These are phyloP conservation scores for Scolopax rusticola DNA, from an alignment of 2,797 vertebrate genomes.

Conservation along the genomic window DNA sequence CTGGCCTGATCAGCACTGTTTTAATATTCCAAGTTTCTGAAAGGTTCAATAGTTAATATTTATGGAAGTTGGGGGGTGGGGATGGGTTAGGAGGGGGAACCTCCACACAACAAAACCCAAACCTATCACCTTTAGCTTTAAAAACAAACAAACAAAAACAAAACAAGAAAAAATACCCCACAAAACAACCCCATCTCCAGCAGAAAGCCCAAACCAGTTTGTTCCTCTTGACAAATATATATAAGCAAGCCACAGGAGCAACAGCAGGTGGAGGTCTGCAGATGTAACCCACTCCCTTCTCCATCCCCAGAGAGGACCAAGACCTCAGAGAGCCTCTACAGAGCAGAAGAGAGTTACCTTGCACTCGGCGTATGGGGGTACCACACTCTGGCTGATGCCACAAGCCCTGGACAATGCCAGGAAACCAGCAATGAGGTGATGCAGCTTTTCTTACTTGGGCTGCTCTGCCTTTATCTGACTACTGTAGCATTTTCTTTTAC, in stretches of 20 bases:
- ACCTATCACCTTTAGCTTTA: background rate
- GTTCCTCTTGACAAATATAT: background rate
- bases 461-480: background rate
- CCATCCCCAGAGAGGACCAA: background rate
- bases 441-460: background rate
- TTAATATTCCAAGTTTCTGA: background rate
- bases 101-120: background rate
- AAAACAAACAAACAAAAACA: too few species aligned
- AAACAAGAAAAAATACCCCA: too few species aligned
- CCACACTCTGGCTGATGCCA: background rate
- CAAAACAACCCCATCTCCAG: background rate
- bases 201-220: background rate
- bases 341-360: background rate
- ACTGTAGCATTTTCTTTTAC: background rate
- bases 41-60: background rate
- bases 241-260: background rate
- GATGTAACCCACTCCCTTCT: background rate
- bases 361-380: rapidly evolving
- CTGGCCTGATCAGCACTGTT: background rate
- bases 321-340: background rate
- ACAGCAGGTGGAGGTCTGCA: background rate
- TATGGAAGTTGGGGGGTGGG: background rate
- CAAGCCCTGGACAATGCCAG: background rate
- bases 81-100: too few species aligned
- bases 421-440: background rate